phyloP scores from a whole-genome alignment of 2,113 vertebrate species.

The Platichthys stellatus region DNA sequence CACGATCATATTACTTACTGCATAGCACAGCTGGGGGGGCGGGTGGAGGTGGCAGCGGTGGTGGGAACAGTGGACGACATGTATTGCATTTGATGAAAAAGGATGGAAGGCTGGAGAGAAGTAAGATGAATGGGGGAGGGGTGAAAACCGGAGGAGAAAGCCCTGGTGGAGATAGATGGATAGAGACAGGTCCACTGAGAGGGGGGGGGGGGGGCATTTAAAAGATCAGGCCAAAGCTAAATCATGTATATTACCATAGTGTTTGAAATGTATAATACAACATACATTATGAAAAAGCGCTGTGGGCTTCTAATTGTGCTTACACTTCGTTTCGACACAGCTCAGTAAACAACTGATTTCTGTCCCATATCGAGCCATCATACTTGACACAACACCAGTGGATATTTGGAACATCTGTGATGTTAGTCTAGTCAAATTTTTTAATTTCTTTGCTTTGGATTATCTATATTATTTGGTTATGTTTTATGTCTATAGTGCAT shows the following conservation, averaged over 20 bases:
- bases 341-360: background rate
- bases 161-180: constrained; percentile 24
- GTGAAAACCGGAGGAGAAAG: background rate
- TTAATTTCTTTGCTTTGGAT: too few relatives aligned
- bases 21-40: constrained; percentile 36
- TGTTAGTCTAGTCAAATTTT: too few relatives aligned
- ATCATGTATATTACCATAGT: background rate
- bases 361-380: background rate
- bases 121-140: background rate
- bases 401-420: too few relatives aligned
- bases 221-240: constrained; percentile 1
- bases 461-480: too few relatives aligned
- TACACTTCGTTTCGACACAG: background rate
- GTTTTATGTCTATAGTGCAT: too few relatives aligned
- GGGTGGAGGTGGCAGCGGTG: constrained; percentile 5
- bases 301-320: background rate
- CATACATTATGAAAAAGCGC: background rate
- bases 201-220: constrained; percentile 14
- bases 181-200: constrained; percentile 30
- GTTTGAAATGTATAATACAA: background rate
- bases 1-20: constrained; percentile 67
- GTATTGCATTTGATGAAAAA: constrained; percentile 42
- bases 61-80: background rate
- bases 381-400: too few relatives aligned
- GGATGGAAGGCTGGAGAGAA: constrained; percentile 5